A percentile compares a stretch with the other conserved stretches of the same genome.
Evolutionary conservation across 2,888 invertebrate genomes (phyloP).

Genomic region (Leptothorax acervorum): DNA sequence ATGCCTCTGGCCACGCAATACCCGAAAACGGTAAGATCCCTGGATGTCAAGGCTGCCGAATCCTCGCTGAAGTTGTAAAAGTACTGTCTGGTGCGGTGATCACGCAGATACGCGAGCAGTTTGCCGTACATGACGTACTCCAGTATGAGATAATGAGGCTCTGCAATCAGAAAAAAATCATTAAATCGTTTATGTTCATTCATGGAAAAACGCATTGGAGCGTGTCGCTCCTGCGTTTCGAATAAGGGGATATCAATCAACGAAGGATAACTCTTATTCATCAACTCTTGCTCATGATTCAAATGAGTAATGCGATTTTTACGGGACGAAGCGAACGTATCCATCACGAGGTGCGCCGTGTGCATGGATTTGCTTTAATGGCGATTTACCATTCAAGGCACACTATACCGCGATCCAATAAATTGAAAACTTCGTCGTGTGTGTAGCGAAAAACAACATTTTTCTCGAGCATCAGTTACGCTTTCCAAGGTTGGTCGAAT

Average conservation of each 20-base stretch:
- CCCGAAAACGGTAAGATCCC: slow-evolving; percentile 92
- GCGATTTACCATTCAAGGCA: not conserved
- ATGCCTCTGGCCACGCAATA: slow-evolving; percentile 94
- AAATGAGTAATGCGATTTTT: slow-evolving; percentile 9
- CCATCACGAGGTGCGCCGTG: not conserved
- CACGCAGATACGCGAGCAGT: slow-evolving; percentile 91
- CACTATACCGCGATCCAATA: not conserved
- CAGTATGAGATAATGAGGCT: slow-evolving; percentile 93
- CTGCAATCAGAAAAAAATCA: slow-evolving; percentile 86
- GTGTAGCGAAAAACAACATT: not conserved
- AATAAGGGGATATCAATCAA: slow-evolving; percentile 24
- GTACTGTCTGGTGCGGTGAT: slow-evolving; percentile 87
- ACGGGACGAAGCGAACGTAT: not conserved
- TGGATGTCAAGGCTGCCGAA: slow-evolving; percentile 89
- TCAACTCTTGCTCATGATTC: slow-evolving; percentile 19
- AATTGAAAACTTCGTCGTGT: slow-evolving; percentile 8
- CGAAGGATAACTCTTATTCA: slow-evolving; percentile 36
- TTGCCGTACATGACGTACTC: slow-evolving; percentile 95
- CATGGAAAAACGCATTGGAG: slow-evolving; percentile 6
- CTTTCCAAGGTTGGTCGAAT: slow-evolving; percentile 11
- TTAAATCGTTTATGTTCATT: slow-evolving; percentile 47
- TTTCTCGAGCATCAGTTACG: not conserved
- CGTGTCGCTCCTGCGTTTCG: slow-evolving; percentile 19
- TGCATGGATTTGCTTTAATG: not conserved
- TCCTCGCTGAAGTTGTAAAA: slow-evolving; percentile 89